Base-by-base conservation (phyloP, 2,888 invertebrate genomes). In the Stomorhina lunata region DNA sequence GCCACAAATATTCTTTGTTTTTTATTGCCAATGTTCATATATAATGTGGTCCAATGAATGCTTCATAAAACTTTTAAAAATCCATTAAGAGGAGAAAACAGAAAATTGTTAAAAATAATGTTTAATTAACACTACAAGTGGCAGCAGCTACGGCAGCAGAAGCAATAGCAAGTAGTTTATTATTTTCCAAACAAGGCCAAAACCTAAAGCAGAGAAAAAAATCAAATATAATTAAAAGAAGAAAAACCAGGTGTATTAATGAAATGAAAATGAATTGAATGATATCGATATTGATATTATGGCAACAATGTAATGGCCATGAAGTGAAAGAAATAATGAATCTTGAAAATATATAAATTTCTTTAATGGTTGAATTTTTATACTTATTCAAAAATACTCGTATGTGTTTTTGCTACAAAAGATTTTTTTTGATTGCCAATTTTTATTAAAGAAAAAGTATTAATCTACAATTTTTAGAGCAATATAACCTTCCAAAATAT, bases 31-130 rank as follows among this genome's bases (percentile, higher is more conserved):
- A 37, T 9, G 17, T 57, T 43, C 9, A 22, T 43, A 48, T 37
- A 57, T 40, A 59, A 59, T 57, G 50, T 9, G 72, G 66, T 61
- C 45, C 17, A 37, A 20, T 32, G 20, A 15, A 25, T 25, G 55
- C 53, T 63, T 66, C 61, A 80, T 80, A 66, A 71, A 80, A 76
- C 76, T 71, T 76, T 80, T 76, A 57, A 80, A 76, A 71, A 69
- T 48, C 75, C 69, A 80, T 80, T 80, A 80, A 59, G 59, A 53
- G 40, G 17, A 15, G 20, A 43, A 43, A 17, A 29, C 37, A 59
- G 20, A 32, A 68, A 53, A 57, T 59, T 57, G 65, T 73, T 57
- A 66, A 59, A 72, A 73, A 53, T 80, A 73, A 66, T 59, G 59
- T 66, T 80, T 66, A 66, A 80, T 80, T 73, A 66, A 73, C 50